phyloP scores from a whole-genome alignment of 1,140 invertebrate genomes.

The Drosophila leontia region DNA sequence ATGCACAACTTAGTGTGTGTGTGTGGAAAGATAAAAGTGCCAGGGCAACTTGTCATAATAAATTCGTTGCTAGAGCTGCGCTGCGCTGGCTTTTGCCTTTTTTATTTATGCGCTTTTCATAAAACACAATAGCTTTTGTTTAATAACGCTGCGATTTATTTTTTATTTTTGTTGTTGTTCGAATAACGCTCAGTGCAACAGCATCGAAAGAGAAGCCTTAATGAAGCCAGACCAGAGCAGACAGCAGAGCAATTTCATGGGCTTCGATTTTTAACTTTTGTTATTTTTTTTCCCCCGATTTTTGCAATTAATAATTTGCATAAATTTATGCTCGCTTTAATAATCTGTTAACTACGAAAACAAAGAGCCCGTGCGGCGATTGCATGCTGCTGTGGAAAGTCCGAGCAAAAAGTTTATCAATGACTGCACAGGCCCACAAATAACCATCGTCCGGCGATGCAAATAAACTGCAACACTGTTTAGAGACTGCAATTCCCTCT shows the following conservation, averaged over 20 bases:
- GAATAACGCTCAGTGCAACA: slow-evolving; percentile 48
- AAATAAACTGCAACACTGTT: slow-evolving; percentile 77
- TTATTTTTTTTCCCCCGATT: slow-evolving; percentile 26
- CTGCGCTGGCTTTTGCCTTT: slow-evolving; percentile 72
- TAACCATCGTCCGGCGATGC: slow-evolving; percentile 43
- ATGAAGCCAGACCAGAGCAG: slow-evolving; percentile 61
- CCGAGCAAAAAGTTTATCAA: slow-evolving; percentile 66
- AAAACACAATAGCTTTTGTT: slow-evolving; percentile 83
- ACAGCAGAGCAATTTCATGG: slow-evolving; percentile 67
- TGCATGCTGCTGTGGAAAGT: slow-evolving; percentile 48
- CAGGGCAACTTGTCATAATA: slow-evolving; percentile 84
- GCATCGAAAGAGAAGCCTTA: slow-evolving; percentile 54
- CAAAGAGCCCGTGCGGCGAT: slow-evolving; percentile 33
- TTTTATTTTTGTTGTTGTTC: slow-evolving; percentile 43
- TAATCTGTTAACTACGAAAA: slow-evolving; percentile 74
- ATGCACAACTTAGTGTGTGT: slow-evolving; percentile 53
- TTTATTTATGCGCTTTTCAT: slow-evolving; percentile 83
- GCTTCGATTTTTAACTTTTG: slow-evolving; percentile 58
- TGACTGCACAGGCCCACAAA: slow-evolving; percentile 58
- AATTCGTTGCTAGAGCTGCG: slow-evolving; percentile 64
- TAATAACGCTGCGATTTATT: slow-evolving; percentile 80
- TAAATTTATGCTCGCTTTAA: slow-evolving; percentile 79
- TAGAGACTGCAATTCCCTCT: slow-evolving; percentile 37
- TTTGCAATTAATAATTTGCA: slow-evolving; percentile 76
- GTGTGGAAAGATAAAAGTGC: slow-evolving; percentile 78